A percentile compares a stretch with the other conserved stretches of the same genome.
Evolutionary conservation across 2,113 vertebrate genomes (phyloP).

Genomic region (Rynchops niger): DNA sequence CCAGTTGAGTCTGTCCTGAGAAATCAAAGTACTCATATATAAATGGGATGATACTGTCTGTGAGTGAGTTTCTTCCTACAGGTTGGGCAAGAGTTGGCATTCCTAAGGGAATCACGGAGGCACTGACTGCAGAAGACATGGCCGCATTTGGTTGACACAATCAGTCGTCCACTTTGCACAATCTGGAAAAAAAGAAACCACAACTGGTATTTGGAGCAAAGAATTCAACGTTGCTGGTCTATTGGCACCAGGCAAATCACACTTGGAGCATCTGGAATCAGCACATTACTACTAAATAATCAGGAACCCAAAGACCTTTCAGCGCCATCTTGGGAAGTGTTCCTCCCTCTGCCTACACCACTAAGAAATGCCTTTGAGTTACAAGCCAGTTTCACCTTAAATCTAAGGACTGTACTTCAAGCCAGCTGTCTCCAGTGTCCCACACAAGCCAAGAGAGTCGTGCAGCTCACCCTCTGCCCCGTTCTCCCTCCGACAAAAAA

Average conservation of each 20-base stretch:
- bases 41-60: slow-evolving; percentile 94
- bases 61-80: slow-evolving; percentile 92
- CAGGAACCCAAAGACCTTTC: background rate
- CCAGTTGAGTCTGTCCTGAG: slow-evolving; percentile 51
- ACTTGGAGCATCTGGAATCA: background rate
- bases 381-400: no score
- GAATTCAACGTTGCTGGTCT: background rate
- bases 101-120: slow-evolving; percentile 87
- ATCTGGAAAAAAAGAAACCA: slow-evolving; percentile 78
- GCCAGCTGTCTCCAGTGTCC: background rate
- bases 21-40: slow-evolving; percentile 80
- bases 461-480: background rate
- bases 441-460: background rate
- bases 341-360: background rate
- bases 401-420: background rate
- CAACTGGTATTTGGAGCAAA: background rate
- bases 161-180: slow-evolving; percentile 86
- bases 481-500: background rate
- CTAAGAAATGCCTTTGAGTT: background rate
- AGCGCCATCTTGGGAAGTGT: background rate
- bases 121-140: slow-evolving; percentile 97
- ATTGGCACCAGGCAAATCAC: background rate
- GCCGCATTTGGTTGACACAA: slow-evolving; percentile 93
- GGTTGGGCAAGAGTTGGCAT: slow-evolving; percentile 88
- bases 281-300: accelerated